Evolutionary conservation across 1,140 invertebrate genomes (phyloP).

Genomic region (Drosophila dunni): DNA sequence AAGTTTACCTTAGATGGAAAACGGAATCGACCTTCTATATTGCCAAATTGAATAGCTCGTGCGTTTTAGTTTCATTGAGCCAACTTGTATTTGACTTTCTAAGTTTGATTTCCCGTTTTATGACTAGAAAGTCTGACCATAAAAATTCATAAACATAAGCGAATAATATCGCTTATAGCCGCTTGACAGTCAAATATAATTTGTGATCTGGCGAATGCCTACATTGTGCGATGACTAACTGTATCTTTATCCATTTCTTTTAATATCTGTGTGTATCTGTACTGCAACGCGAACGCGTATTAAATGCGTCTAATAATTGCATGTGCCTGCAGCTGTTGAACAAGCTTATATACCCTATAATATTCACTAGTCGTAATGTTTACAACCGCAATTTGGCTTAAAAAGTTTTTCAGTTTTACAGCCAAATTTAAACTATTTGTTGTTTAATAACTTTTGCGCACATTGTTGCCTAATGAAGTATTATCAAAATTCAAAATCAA

Average conservation of each 20-base stretch:
- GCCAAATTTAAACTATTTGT: not conserved
- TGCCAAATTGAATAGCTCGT: constrained; percentile 49
- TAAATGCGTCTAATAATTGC: constrained; percentile 58
- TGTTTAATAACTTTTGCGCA: constrained; percentile 2
- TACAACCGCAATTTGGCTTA: constrained; percentile 59
- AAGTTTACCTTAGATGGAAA: constrained; percentile 5
- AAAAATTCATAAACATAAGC: constrained; percentile 66
- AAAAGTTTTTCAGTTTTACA: constrained; percentile 18
- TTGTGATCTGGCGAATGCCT: constrained; percentile 39
- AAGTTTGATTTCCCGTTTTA: constrained; percentile 67
- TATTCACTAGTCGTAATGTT: constrained; percentile 45
- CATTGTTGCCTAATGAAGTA: not conserved
- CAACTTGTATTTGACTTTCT: constrained; percentile 60
- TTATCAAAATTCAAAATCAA: not conserved
- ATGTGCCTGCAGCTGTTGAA: constrained; percentile 25
- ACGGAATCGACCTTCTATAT: constrained; percentile 57
- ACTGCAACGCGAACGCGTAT: constrained; percentile 50
- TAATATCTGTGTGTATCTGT: constrained; percentile 1
- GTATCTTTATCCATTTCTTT: constrained; percentile 3
- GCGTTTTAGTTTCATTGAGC: constrained; percentile 21
- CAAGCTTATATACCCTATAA: constrained; percentile 24
- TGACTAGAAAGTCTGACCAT: constrained; percentile 67
- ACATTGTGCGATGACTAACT: constrained; percentile 9
- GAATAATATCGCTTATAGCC: constrained; percentile 47
- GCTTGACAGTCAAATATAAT: constrained; percentile 51